Evolutionary conservation across 2,888 invertebrate species (phyloP).

Genomic region (Phortica magna): DNA sequence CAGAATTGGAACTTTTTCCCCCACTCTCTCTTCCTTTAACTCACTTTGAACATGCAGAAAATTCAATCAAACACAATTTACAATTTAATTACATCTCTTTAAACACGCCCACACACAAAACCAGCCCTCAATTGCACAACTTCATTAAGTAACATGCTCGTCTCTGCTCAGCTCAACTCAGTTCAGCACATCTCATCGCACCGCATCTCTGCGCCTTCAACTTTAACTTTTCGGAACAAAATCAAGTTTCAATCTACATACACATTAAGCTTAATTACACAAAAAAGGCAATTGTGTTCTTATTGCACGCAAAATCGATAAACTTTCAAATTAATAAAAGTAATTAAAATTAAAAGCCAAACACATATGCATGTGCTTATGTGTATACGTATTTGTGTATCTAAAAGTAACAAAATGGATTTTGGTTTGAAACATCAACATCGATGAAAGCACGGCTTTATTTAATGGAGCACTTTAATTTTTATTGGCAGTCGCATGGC

Average conservation of each 20-base stretch:
- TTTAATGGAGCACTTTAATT: too few species aligned
- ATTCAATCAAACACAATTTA: neutral
- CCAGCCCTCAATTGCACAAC: too few species aligned
- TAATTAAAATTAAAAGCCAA: conserved; percentile 56
- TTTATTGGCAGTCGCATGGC: too few species aligned
- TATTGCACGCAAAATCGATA: neutral
- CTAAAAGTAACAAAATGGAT: too few species aligned
- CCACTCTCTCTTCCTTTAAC: too few species aligned
- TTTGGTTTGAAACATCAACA: too few species aligned
- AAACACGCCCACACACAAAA: neutral
- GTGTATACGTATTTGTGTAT: too few species aligned
- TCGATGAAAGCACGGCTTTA: too few species aligned
- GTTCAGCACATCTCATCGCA: neutral
- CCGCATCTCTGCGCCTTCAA: neutral
- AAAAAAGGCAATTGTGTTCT: neutral
- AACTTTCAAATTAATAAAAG: conserved; percentile 62
- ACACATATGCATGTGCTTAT: neutral
- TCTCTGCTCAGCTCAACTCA: neutral
- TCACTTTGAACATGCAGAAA: neutral
- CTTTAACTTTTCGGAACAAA: neutral
- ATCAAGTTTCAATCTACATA: neutral
- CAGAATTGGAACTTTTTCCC: neutral
- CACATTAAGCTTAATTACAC: conserved; percentile 13
- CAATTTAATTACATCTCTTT: neutral
- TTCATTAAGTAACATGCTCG: too few species aligned